Conservation (phyloP, 53 echinoderm and acorn worm species). For the Holothuria leucospilota region DNA sequence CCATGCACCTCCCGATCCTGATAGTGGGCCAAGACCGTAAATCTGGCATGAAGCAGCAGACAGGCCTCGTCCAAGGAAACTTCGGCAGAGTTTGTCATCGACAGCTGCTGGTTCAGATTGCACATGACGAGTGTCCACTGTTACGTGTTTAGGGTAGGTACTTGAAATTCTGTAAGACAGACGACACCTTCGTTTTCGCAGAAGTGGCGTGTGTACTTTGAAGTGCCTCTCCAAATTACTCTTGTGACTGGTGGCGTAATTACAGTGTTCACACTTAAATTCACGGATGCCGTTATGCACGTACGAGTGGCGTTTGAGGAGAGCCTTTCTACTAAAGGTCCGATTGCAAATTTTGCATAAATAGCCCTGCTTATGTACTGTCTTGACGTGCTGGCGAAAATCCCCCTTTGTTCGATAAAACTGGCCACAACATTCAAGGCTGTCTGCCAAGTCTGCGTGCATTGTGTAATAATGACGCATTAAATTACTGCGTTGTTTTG, state of each 20-base stretch:
- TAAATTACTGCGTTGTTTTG: constrained; percentile 70
- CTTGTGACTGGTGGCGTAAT: constrained; percentile 81
- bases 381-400: constrained; percentile 65
- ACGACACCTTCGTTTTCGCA: constrained; percentile 34
- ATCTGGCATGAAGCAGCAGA: background rate
- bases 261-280: constrained; percentile 67
- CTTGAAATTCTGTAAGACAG: constrained; percentile 40
- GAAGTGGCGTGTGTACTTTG: constrained; percentile 58
- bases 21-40: constrained; percentile 11
- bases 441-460: constrained; percentile 67
- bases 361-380: constrained; percentile 67
- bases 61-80: background rate
- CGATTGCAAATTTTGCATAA: constrained; percentile 63
- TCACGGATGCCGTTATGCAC: constrained; percentile 79
- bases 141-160: constrained; percentile 20
- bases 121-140: constrained; percentile 23
- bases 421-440: constrained; percentile 69
- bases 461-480: constrained; percentile 69
- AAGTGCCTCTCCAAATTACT: constrained; percentile 81
- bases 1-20: constrained; percentile 15
- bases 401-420: constrained; percentile 70
- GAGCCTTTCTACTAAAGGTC: constrained; percentile 72
- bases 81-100: constrained; percentile 3
- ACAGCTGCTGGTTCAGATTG: constrained; percentile 5
- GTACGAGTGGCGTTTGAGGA: constrained; percentile 76